Evolutionary conservation across 2,888 invertebrate genomes (phyloP), one percentile per base, ranked within the genome.

Genomic region (Harpalus rubripes): DNA sequence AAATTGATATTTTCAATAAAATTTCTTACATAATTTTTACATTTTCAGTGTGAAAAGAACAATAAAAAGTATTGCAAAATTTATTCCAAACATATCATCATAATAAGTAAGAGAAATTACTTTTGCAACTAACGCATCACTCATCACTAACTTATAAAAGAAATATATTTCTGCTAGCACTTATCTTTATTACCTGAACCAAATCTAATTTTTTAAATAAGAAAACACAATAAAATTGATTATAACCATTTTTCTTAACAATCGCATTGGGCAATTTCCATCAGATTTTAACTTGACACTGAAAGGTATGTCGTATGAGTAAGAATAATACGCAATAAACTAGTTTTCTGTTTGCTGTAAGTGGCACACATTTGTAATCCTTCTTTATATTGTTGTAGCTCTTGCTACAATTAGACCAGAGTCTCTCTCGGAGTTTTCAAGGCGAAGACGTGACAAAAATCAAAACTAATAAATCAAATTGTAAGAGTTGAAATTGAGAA

Each of bases 281-380:
- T 32, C n/a, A 39, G 32, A 68, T 68, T 68, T 68, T 68, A 41
- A 68, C n/a, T 68, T 39, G 39, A 32, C 39, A 68, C 68, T 15
- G 59, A 59, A 12, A 12, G 22, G 63, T 12, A 68, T 68, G 68
- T 12, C 22, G 18, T 32, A 68, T 68, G 32, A 52, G 44, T 32
- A 68, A 63, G 68, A 32, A 32, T 68, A 68, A 68, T 68, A 68
- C 39, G 68, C 68, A 68, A 68, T 68, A 68, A 68, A 68, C 68
- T 68, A 68, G 68, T 68, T 63, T 63, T 39, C 68, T 63, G 63
- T 63, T 63, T 63, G 63, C 10, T 15, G 68, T 68, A 68, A 68
- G 68, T 68, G 39, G 68, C 68, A 68, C 68, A 68, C 68, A 68
- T 68, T 68, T 68, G 39, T 68, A 68, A 68, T 68, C 68, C 68